Evolutionary conservation across 2,113 vertebrate genomes (phyloP).

Genomic region (Heterocephalus glaber): DNA sequence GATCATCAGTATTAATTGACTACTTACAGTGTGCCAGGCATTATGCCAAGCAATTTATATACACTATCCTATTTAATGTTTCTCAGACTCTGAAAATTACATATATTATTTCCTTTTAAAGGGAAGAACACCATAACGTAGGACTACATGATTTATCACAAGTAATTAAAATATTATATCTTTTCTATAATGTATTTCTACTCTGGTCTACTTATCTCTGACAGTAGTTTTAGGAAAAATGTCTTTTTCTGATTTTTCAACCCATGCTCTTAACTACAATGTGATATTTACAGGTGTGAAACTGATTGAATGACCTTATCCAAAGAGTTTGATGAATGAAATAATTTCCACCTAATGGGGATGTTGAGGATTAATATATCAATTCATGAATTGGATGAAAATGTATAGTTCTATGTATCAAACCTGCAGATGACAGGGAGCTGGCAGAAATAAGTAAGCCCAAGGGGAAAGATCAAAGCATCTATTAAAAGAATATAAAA

Average conservation of each 20-base stretch:
- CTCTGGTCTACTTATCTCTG: not conserved
- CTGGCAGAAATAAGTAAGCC: slow-evolving; percentile 1
- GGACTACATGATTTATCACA: not conserved
- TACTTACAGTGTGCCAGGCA: not conserved
- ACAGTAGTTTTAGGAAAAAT: not conserved
- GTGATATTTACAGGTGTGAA: slow-evolving; percentile 39
- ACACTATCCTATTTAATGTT: not conserved
- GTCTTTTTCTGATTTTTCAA: slow-evolving; percentile 12
- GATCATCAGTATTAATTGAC: not conserved
- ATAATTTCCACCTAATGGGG: not conserved
- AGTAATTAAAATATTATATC: slow-evolving; percentile 7
- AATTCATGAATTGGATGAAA: not conserved
- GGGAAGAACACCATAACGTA: not conserved
- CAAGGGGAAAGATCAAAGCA: not conserved
- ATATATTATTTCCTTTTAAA: not conserved
- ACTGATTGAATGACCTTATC: slow-evolving; percentile 33
- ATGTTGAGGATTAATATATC: not conserved
- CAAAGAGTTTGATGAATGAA: slow-evolving; percentile 50
- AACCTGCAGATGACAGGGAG: not conserved
- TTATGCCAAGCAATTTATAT: not conserved
- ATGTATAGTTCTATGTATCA: not conserved
- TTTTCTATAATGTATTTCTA: not conserved
- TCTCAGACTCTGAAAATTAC: not conserved
- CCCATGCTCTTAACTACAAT: not conserved
- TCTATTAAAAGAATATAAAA: slow-evolving; percentile 3